phyloP scores from a whole-genome alignment of 2,888 invertebrate genomes.

The Drosophila maculinotata region DNA sequence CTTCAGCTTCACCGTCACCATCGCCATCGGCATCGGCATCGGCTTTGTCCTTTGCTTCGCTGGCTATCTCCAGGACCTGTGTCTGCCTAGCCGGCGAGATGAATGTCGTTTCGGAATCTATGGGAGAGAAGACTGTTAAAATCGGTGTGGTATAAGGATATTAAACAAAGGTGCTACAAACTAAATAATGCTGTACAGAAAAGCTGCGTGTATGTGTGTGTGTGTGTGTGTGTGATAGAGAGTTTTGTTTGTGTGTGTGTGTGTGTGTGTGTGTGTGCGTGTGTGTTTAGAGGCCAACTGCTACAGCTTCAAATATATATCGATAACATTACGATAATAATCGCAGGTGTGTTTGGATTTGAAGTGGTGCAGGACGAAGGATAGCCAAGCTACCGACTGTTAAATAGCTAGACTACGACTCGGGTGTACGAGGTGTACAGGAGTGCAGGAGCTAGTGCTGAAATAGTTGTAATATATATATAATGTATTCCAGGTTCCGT shows the following conservation, averaged over 20 bases:
- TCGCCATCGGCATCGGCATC: too few species aligned
- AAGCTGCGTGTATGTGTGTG: conserved; percentile 53
- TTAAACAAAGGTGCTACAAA: conserved; percentile 36
- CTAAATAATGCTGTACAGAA: conserved; percentile 58
- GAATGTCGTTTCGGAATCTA: conserved; percentile 85
- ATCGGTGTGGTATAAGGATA: background rate
- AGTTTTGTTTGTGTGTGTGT: conserved; percentile 18
- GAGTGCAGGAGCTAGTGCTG: conserved; percentile 20
- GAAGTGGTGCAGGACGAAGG: conserved; percentile 28
- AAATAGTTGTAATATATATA: background rate
- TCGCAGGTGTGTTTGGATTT: conserved; percentile 8
- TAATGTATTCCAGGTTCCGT: conserved; percentile 12
- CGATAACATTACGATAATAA: conserved; percentile 16
- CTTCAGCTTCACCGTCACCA: conserved; percentile 75
- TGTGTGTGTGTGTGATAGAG: conserved; percentile 14
- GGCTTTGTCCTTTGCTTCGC: conserved; percentile 32
- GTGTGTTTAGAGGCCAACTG: conserved; percentile 32
- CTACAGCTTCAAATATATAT: conserved; percentile 39
- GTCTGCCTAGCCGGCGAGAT: conserved; percentile 81
- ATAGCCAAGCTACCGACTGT: conserved; percentile 29
- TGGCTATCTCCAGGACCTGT: conserved; percentile 56
- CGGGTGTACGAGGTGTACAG: conserved; percentile 29
- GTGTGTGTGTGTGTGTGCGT: conserved; percentile 9
- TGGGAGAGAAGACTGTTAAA: conserved; percentile 24
- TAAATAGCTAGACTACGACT: conserved; percentile 10